A percentile compares a stretch with the other conserved stretches of the same genome.
Conservation (phyloP, 2,113 vertebrate genomes). For the Ctenomys sociabilis region DNA sequence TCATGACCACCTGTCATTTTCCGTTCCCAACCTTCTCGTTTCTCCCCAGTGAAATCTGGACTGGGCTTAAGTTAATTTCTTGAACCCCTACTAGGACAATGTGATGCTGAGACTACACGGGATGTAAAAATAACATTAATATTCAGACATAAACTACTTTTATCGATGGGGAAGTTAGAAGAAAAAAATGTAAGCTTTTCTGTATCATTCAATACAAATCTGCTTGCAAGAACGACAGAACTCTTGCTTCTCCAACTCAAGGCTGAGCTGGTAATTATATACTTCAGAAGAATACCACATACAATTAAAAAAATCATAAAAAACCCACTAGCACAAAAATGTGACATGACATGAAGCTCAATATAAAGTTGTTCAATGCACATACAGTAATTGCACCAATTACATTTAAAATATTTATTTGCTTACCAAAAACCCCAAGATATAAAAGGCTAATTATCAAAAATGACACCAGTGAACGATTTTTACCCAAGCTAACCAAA, state of each 20-base stretch:
- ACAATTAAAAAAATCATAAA: constrained; percentile 82
- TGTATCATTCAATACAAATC: constrained; percentile 75
- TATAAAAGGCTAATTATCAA: constrained; percentile 84
- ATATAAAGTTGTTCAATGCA: constrained; percentile 83
- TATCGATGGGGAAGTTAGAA: constrained; percentile 46
- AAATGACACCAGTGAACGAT: constrained; percentile 83
- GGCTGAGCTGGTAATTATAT: constrained; percentile 82
- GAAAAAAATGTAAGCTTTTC: constrained; percentile 73
- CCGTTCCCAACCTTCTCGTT: not conserved
- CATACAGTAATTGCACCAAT: constrained; percentile 84
- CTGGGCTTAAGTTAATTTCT: not conserved
- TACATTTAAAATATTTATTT: constrained; percentile 86
- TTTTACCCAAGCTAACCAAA: constrained; percentile 80
- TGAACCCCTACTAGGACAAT: constrained; percentile 3
- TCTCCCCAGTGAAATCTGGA: not conserved
- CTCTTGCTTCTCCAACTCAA: constrained; percentile 78
- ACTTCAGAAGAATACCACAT: constrained; percentile 82
- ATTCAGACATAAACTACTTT: constrained; percentile 65
- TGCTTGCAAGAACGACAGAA: constrained; percentile 78
- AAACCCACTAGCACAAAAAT: constrained; percentile 78
- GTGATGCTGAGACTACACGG: not conserved
- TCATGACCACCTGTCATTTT: not conserved
- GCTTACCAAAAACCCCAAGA: constrained; percentile 83
- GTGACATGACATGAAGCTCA: constrained; percentile 84
- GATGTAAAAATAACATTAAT: constrained; percentile 51